Evolutionary conservation across 2,797 vertebrate genomes (phyloP).

Genomic region (Hirundo rustica): DNA sequence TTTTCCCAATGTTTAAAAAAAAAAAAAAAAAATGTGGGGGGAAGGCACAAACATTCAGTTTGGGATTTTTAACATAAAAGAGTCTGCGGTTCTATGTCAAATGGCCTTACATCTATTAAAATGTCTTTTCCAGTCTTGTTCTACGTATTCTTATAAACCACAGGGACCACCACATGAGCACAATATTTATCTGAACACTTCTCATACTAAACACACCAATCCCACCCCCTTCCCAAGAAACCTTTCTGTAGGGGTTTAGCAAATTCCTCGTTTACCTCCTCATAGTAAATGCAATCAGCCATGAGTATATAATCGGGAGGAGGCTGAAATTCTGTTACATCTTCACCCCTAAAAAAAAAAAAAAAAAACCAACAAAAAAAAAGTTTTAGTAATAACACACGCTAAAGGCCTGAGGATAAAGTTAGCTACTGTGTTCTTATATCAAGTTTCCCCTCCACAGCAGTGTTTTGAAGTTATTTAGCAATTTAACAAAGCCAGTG

Average conservation of each 20-base stretch:
- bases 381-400: not conserved
- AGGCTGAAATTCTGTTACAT: constrained; percentile 82
- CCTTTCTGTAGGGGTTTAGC: rapidly evolving
- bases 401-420: rapidly evolving
- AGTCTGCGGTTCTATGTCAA: not conserved
- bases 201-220: not conserved
- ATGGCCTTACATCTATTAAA: not conserved
- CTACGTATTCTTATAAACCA: rapidly evolving
- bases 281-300: constrained; percentile 99
- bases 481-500: not conserved
- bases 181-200: not conserved
- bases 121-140: not conserved
- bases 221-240: not conserved
- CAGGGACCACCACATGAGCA: rapidly evolving
- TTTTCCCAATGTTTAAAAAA: not conserved
- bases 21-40: rapidly evolving
- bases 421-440: rapidly evolving
- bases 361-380: not conserved
- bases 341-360: constrained; percentile 84
- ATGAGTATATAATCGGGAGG: constrained; percentile 89
- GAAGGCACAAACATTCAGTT: not conserved
- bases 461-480: rapidly evolving
- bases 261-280: constrained; percentile 82
- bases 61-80: not conserved
- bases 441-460: rapidly evolving